Evolutionary conservation across 92 coral and sea anemone genomes (phyloP), one percentile per base, ranked within the genome.

Genomic region (Heteractis magnifica): DNA sequence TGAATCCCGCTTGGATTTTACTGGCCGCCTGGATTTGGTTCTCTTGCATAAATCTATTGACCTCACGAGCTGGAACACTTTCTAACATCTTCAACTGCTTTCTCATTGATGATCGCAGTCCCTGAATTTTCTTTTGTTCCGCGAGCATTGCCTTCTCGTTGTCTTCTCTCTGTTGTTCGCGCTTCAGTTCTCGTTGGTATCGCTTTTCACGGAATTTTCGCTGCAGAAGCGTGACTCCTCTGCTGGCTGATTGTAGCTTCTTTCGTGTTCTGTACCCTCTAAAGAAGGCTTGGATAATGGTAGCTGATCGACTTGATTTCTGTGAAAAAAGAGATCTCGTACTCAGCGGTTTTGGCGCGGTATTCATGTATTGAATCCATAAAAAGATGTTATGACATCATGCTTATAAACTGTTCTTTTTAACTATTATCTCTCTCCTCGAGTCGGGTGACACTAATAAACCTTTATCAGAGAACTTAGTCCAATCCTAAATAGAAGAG

Each of bases 1-100:
- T 95, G 83, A 88, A 96, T 1, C 89, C 97, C 4, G 99, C 98
- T 87, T 96, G 99, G 84, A 96, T 96, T 81, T 72, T 96, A 16
- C 85, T 91, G n/a, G 96, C 99, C 15, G 98, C 98, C n/a, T 80
- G 62, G n/a, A 82, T 89, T 85, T 95, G 98, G 70, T 90, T 82
- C 49, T 93, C 98, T 10, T 81, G 86, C 92, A 95, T 90, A 75
- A 88, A 93, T 75, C 87, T 81, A 79, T 95, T 92, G 49, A 95
- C 95, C 76, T 90, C 97, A 26, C 97, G 92, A 11, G 98, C 98
- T 0, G 98, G 98, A 15, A 92, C 92, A 77, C 88, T 89, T 80
- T 94, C 98, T 19, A 95, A 72, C 92, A 94, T 90, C 87, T 95
- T 88, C 3, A 95, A 78, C 89, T 95, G 94, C 73, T 94, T 95